Base-by-base conservation (phyloP, 2,113 vertebrate species). In the Lycaon pictus region DNA sequence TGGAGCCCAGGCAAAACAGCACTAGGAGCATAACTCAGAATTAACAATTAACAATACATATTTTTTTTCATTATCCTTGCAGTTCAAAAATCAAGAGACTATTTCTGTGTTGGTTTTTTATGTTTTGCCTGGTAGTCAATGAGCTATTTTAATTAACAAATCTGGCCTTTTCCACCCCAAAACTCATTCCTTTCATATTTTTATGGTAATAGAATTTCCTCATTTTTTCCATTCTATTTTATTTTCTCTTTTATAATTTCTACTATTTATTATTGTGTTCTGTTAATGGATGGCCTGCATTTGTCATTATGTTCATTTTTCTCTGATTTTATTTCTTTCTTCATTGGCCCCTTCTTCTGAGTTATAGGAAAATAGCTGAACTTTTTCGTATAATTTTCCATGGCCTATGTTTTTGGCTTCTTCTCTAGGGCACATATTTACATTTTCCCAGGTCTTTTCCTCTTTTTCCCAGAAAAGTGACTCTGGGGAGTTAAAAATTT, bases 291-390 rank as follows among this genome's bases (percentile, higher is more conserved):
- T 51, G 51, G 3, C 2, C 17, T 87, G 3, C 0, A 32, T 0
- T 3, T 90, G 0, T n/a, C 23, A 32, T 23, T 43, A 22, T 56
- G 32, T n/a, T 94, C 63, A 35, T 37, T 83, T 89, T 94, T 37
- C 58, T 94, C 51, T 65, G 53, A 63, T 76, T 97, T 86, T 81
- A 58, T 84, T 85, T 90, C 74, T 55, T 27, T 72, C 22, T 84
- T 43, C 9, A 63, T 11, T 19, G 13, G 7, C 19, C 8, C 3
- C 12, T 43, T 92, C 27, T 6, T 37, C 15, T 79, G 10, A 32
- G 3, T 79, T 86, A 65, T 0, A 74, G 60, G 32, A 82, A 88
- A 83, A 77, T 20, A 63, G 16, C 1, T 79, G 9, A 96, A 77
- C 0, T 62, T 84, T 91, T 80, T 48, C 27, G 35, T 79, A 1